A percentile compares a stretch with the other conserved stretches of the same genome.
These are phyloP conservation scores for Caenorhabditis japonica DNA, from an alignment of 2,888 invertebrate species.

Conservation along the genomic window DNA sequence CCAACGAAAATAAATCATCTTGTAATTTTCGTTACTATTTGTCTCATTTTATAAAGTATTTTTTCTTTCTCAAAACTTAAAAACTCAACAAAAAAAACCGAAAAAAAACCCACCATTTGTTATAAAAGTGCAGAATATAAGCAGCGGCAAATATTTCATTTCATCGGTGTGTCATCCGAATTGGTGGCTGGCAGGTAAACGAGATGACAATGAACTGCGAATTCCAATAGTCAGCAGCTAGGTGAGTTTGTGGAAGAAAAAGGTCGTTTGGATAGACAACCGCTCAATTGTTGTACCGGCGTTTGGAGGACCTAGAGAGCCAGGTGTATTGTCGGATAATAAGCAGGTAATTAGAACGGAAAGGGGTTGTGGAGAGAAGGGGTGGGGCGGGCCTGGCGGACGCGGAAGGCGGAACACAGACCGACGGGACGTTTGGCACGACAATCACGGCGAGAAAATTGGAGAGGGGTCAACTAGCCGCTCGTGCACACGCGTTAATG, in stretches of 20 bases:
- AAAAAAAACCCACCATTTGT: conserved; percentile 27
- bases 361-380: conserved; percentile 7
- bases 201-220: conserved; percentile 12
- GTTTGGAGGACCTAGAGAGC: conserved; percentile 35
- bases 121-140: conserved; percentile 37
- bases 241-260: conserved; percentile 39
- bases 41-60: too few relatives aligned
- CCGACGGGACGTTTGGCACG: conserved; percentile 26
- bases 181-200: conserved; percentile 11
- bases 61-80: too few relatives aligned
- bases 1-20: too few relatives aligned
- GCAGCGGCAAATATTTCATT: conserved; percentile 21
- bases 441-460: conserved; percentile 33
- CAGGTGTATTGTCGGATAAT: conserved; percentile 59
- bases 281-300: conserved; percentile 37
- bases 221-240: conserved; percentile 44
- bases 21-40: too few relatives aligned
- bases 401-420: too few relatives aligned
- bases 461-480: conserved; percentile 39
- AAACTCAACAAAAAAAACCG: not conserved
- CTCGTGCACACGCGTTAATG: conserved; percentile 40
- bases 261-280: conserved; percentile 45
- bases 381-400: conserved; percentile 2
- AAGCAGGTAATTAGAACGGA: conserved; percentile 56
- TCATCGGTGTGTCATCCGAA: conserved; percentile 45